phyloP scores from a whole-genome alignment of 2,888 invertebrate genomes.

The Dynastes hyllus region DNA sequence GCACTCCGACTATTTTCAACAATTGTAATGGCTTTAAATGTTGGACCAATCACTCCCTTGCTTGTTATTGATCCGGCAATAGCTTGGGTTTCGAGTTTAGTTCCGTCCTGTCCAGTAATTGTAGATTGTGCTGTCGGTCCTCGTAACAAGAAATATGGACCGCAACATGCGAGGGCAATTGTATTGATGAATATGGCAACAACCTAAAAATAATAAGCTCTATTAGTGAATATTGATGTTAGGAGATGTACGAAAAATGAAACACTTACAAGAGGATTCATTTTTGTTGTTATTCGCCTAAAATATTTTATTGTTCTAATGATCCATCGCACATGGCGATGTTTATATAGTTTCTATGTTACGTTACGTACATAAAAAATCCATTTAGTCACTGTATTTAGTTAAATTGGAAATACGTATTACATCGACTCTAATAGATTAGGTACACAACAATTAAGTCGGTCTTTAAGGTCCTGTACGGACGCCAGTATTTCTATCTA shows the following conservation, averaged over 20 bases:
- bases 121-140: constrained; percentile 15
- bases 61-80: constrained; percentile 27
- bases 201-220: background rate
- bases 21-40: background rate
- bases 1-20: background rate
- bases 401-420: constrained; percentile 35
- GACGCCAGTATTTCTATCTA: background rate
- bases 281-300: constrained; percentile 7
- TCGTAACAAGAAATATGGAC: constrained; percentile 19
- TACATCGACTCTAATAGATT: constrained; percentile 25
- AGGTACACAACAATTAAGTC: constrained; percentile 26
- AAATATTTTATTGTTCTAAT: background rate
- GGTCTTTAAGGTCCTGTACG: constrained; percentile 19
- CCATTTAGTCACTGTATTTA: constrained; percentile 39
- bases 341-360: constrained; percentile 26
- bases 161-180: background rate
- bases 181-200: background rate
- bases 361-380: constrained; percentile 30
- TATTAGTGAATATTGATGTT: background rate
- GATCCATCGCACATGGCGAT: background rate
- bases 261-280: constrained; percentile 29
- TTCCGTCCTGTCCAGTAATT: constrained; percentile 24
- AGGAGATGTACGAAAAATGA: background rate
- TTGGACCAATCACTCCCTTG: constrained; percentile 16
- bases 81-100: constrained; percentile 15